Evolutionary conservation across 2,113 vertebrate genomes (phyloP).

Genomic region (Onychostruthus taczanowskii): DNA sequence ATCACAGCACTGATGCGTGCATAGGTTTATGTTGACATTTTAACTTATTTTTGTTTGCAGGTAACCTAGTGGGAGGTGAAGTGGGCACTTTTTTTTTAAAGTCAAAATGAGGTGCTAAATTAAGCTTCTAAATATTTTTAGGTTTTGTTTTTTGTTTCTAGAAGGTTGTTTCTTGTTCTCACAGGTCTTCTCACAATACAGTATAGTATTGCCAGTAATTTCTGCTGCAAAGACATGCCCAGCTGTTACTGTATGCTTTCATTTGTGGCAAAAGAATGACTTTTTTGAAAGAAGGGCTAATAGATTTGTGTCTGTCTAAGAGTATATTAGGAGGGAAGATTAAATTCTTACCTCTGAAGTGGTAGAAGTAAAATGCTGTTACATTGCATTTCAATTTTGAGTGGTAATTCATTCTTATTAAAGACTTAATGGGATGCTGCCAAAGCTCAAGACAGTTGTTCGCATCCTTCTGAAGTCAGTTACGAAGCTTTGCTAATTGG

Average conservation of each 20-base stretch:
- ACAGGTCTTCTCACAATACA: not conserved
- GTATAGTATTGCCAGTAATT: not conserved
- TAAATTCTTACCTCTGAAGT: not conserved
- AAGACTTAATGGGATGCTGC: not conserved
- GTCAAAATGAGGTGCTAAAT: not conserved
- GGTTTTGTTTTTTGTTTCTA: not conserved
- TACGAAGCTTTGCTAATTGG: not conserved
- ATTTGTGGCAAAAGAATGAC: not conserved
- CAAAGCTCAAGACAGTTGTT: not conserved
- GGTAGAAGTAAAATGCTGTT: not conserved
- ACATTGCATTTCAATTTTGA: not conserved
- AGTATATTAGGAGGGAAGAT: not conserved
- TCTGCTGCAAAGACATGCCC: not conserved
- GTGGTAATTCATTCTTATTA: slow-evolving; percentile 13
- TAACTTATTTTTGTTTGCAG: not conserved
- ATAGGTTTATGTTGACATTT: not conserved
- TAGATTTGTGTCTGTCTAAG: not conserved
- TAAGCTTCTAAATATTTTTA: not conserved
- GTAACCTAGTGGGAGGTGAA: not conserved
- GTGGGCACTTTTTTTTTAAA: not conserved
- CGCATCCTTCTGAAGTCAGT: not conserved
- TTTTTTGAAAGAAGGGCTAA: not conserved
- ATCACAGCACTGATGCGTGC: not conserved
- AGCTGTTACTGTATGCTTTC: not conserved
- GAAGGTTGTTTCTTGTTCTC: not conserved